Evolutionary conservation across 92 coral and sea anemone genomes (phyloP).

Genomic region (Bergia sp.): DNA sequence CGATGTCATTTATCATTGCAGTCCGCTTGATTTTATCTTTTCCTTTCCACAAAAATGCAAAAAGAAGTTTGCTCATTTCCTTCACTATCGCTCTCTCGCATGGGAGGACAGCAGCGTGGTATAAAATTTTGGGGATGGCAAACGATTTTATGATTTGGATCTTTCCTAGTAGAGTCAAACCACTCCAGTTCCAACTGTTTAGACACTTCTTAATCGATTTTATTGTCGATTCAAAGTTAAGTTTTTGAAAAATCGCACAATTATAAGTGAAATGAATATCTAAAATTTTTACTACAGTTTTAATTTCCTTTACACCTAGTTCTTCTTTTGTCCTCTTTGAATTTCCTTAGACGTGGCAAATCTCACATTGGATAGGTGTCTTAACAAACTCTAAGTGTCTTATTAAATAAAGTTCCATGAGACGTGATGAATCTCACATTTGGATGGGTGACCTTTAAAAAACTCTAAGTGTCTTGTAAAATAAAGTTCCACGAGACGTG

Average conservation of each 20-base stretch:
- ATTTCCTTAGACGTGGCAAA: no score
- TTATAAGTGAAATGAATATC: slow-evolving; percentile 41
- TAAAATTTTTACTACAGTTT: slow-evolving; percentile 24
- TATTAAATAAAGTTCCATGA: no score
- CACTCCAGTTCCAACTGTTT: slow-evolving; percentile 37
- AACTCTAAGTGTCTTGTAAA: no score
- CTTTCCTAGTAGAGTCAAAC: slow-evolving; percentile 39
- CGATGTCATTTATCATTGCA: neutral
- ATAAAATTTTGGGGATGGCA: slow-evolving; percentile 38
- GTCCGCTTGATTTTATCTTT: slow-evolving; percentile 40
- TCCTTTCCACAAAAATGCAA: slow-evolving; percentile 42
- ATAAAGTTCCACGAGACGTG: no score
- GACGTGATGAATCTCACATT: no score
- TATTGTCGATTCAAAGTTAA: slow-evolving; percentile 8
- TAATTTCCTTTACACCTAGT: slow-evolving; percentile 40
- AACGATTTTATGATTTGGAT: slow-evolving; percentile 40
- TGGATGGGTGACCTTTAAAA: no score
- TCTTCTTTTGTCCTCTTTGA: neutral
- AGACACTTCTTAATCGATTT: slow-evolving; percentile 17
- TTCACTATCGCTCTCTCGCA: slow-evolving; percentile 18
- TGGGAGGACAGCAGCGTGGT: slow-evolving; percentile 16
- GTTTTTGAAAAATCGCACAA: slow-evolving; percentile 14
- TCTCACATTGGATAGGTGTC: no score
- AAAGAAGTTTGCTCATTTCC: neutral
- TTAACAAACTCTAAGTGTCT: no score